A percentile compares a stretch with the other conserved stretches of the same genome.
phyloP scores from a whole-genome alignment of 1,140 invertebrate genomes.

The Antheraea pernyi region DNA sequence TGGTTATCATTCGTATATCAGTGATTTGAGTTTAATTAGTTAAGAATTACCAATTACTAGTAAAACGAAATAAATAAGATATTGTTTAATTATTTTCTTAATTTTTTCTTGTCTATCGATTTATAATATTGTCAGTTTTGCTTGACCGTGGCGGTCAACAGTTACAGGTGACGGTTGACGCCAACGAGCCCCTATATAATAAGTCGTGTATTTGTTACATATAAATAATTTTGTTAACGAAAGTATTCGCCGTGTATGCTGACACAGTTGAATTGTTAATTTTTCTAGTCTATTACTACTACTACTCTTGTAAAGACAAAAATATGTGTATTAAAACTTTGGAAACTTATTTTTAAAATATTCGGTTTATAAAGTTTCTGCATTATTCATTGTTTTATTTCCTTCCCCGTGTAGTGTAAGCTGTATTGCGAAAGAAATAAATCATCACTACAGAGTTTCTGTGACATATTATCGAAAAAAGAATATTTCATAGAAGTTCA shows the following conservation, averaged over 20 bases:
- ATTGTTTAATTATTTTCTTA: no score
- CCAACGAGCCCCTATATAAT: slow-evolving; percentile 34
- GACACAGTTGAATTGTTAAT: slow-evolving; percentile 48
- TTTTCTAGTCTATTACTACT: slow-evolving; percentile 73
- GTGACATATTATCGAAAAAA: no score
- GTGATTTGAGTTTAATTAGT: no score
- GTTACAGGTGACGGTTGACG: slow-evolving; percentile 47
- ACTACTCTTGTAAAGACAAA: slow-evolving; percentile 71
- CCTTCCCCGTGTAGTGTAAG: no score
- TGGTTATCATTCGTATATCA: neutral
- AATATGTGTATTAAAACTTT: slow-evolving; percentile 62
- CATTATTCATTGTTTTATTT: slow-evolving; percentile 42
- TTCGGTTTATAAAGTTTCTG: slow-evolving; percentile 75
- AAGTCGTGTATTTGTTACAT: slow-evolving; percentile 35
- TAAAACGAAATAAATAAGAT: no score
- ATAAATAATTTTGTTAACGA: slow-evolving; percentile 39
- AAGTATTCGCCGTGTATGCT: slow-evolving; percentile 42
- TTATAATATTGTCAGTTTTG: neutral
- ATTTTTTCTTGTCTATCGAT: no score
- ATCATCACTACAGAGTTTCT: no score
- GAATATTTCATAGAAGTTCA: no score
- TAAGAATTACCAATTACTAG: no score
- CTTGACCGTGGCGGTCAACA: neutral
- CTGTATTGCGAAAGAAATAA: no score
- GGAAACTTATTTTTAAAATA: slow-evolving; percentile 62